These are phyloP conservation scores for Oreochromis aureus DNA, from an alignment of 2,113 vertebrate genomes.

Conservation along the genomic window DNA sequence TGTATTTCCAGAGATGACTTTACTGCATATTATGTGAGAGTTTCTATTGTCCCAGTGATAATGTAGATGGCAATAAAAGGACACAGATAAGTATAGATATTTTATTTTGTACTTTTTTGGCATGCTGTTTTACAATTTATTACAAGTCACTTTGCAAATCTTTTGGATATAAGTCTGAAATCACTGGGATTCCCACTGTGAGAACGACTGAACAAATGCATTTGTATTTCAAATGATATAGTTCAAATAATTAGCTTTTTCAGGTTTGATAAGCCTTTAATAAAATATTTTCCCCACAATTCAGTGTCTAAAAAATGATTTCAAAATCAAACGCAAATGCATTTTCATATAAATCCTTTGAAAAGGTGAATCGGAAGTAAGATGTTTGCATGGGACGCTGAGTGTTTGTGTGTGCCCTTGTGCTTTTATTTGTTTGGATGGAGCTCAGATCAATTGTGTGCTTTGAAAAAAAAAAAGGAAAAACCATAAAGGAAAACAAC, in stretches of 20 bases:
- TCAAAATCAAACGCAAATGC: neutral
- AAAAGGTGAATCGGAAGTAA: slow-evolving; percentile 48
- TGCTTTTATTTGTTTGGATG: slow-evolving; percentile 63
- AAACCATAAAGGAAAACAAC: slow-evolving; percentile 60
- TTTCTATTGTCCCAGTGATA: neutral
- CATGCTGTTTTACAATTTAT: neutral
- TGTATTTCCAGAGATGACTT: neutral
- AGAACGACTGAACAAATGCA: neutral
- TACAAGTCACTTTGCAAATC: neutral
- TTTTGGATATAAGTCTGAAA: neutral
- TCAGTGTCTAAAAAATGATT: neutral
- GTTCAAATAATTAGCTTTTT: neutral
- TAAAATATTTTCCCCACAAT: neutral
- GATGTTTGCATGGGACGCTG: slow-evolving; percentile 26
- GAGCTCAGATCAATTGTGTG: slow-evolving; percentile 50
- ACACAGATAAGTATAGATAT: neutral
- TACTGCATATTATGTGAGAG: neutral
- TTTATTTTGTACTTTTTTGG: neutral
- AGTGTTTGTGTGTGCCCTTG: slow-evolving; percentile 45
- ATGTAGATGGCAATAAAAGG: neutral
- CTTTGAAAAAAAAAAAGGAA: slow-evolving; percentile 32
- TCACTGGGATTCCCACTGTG: neutral
- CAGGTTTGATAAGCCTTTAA: neutral
- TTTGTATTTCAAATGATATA: neutral
- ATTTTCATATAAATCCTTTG: slow-evolving; percentile 10